Evolutionary conservation across 2,888 invertebrate genomes (phyloP), one percentile per base, ranked within the genome.

Genomic region (Bursaphelenchus okinawaensis): DNA sequence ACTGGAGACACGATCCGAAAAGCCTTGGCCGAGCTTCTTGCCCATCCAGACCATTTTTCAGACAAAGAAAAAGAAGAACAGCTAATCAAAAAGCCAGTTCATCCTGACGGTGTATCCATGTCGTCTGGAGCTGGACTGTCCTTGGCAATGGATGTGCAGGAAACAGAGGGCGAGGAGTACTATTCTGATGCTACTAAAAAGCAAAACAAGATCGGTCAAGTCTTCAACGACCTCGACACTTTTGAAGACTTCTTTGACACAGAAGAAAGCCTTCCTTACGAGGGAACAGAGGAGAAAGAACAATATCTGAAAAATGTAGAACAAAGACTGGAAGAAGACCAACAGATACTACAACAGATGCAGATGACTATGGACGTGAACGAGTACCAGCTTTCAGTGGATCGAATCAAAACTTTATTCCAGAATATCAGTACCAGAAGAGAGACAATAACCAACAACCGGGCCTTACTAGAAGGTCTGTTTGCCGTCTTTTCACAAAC

Each of bases 291-390:
- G 7, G 66, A 62, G 56, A 71, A 71, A 52, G 26, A 59, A 22
- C 55, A 60, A 12, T 60, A 71, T 20, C 7, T 59, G 40, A 20
- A 59, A 20, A 51, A n/a, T 16, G 40, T 59, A 20, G 60, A 59
- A 20, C 22, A 26, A n/a, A 29, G n/a, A 20, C 66, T 79, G 52
- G 66, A 66, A 7, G 57, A 65, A 8, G 73, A 73, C 24, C 69
- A 71, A 16, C 55, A 66, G 16, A 59, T 68, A 4, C 63, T 80
- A 51, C 65, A 67, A 7, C 65, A 66, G 22, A 65, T 74, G 51
- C 74, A 75, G 60, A 80, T 80, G 80, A 79, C 74, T 7, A 73
- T 80, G 65, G 78, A 76, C 31, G 69, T 79, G 28, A 58, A 68
- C 26, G 76, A 80, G 57, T 67, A 65, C 9, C 77, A 79, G 56